phyloP scores from a whole-genome alignment of 2,113 vertebrate genomes.

The Trogon surrucura region DNA sequence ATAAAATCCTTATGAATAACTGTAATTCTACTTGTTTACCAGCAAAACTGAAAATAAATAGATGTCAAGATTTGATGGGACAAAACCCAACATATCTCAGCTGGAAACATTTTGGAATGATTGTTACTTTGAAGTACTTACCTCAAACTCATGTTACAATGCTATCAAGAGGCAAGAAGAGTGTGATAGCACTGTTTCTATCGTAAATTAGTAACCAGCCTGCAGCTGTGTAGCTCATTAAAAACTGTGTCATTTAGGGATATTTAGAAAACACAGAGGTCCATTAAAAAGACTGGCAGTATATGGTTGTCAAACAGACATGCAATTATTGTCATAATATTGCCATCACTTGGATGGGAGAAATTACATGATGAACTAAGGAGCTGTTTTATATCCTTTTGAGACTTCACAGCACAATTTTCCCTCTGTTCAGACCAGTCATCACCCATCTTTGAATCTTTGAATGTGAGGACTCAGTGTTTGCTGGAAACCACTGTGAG shows the following conservation, averaged over 20 bases:
- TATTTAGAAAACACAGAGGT: slow-evolving; percentile 69
- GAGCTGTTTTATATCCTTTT: slow-evolving; percentile 23
- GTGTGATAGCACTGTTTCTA: background rate
- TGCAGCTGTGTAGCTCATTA: slow-evolving; percentile 68
- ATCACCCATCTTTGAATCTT: background rate
- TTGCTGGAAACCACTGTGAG: background rate
- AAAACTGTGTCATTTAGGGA: slow-evolving; percentile 62
- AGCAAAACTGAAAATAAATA: background rate
- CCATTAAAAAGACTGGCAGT: slow-evolving; percentile 54
- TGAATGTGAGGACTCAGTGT: background rate
- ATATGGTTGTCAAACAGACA: slow-evolving; percentile 60
- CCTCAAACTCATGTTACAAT: background rate
- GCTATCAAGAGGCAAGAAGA: background rate
- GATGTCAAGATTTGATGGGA: background rate
- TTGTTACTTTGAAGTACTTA: background rate
- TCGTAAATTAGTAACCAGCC: slow-evolving; percentile 20
- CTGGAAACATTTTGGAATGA: background rate
- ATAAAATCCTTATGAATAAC: background rate
- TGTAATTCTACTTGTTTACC: background rate
- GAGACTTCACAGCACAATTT: slow-evolving; percentile 33
- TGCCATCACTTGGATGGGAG: slow-evolving; percentile 27
- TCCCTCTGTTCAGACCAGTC: slow-evolving; percentile 38
- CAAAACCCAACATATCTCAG: background rate
- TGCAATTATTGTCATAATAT: slow-evolving; percentile 70
- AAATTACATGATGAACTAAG: slow-evolving; percentile 51